A percentile compares a stretch with the other conserved stretches of the same genome.
These are phyloP conservation scores for Carpatolechia fugitivella DNA, from an alignment of 2,888 invertebrate species.

Conservation along the genomic window DNA sequence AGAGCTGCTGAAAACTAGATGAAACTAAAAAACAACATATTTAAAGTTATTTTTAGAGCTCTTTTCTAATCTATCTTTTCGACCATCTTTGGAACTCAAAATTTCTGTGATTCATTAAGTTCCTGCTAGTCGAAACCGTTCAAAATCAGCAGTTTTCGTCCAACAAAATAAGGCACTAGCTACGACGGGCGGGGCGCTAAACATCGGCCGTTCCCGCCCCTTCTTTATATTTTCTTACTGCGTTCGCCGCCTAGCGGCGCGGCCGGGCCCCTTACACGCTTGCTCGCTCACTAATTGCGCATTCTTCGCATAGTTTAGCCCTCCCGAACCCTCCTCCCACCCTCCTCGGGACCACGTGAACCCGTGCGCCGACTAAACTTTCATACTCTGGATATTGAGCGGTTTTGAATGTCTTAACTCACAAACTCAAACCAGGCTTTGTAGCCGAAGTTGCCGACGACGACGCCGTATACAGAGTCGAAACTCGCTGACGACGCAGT, in stretches of 20 bases:
- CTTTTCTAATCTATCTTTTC: too few species aligned
- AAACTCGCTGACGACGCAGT: not conserved
- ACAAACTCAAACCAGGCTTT: slow-evolving; percentile 62
- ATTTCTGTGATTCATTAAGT: too few species aligned
- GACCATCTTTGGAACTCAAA: too few species aligned
- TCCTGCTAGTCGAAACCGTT: too few species aligned
- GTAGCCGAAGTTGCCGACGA: slow-evolving; percentile 57
- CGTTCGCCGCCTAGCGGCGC: slow-evolving; percentile 76
- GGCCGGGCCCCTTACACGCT: slow-evolving; percentile 82
- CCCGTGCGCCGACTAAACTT: slow-evolving; percentile 78
- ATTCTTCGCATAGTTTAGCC: slow-evolving; percentile 97
- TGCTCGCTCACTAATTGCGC: slow-evolving; percentile 96
- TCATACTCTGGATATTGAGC: slow-evolving; percentile 72
- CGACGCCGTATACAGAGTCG: too few species aligned
- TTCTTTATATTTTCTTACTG: slow-evolving; percentile 86
- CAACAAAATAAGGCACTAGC: not conserved
- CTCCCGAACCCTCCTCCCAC: slow-evolving; percentile 80
- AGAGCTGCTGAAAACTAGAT: too few species aligned
- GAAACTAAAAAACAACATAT: too few species aligned
- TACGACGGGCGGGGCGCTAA: slow-evolving; percentile 78
- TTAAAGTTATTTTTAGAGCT: too few species aligned
- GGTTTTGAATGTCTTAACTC: slow-evolving; percentile 80
- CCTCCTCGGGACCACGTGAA: slow-evolving; percentile 74
- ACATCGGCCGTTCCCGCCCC: slow-evolving; percentile 79
- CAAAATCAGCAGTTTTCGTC: not conserved